A percentile compares a stretch with the other conserved stretches of the same genome.
These are phyloP conservation scores for Sigmodon hispidus DNA, from an alignment of 2,113 vertebrate species.

Conservation along the genomic window DNA sequence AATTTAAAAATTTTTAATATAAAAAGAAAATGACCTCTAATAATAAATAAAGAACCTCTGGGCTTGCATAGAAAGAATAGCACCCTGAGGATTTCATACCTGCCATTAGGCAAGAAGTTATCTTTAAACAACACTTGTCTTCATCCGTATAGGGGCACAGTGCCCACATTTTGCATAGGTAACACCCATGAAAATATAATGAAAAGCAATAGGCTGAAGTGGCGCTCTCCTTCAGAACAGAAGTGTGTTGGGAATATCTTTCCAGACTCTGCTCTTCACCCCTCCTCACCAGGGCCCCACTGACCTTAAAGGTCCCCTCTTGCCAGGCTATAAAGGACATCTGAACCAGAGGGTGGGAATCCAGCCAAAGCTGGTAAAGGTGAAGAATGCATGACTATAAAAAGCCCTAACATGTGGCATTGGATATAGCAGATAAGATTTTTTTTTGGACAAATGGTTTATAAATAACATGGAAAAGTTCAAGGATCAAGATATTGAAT, in stretches of 20 bases:
- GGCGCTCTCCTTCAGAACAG: not conserved
- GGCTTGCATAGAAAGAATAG: not conserved
- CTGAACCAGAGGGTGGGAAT: constrained; percentile 53
- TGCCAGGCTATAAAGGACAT: constrained; percentile 49
- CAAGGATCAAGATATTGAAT: constrained; percentile 22
- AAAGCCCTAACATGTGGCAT: constrained; percentile 67
- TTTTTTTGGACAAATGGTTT: constrained; percentile 63
- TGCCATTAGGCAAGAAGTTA: not conserved
- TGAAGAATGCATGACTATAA: constrained; percentile 78
- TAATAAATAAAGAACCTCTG: not conserved
- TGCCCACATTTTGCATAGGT: not conserved
- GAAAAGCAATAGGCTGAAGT: not conserved
- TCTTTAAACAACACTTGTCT: not conserved
- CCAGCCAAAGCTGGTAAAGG: constrained; percentile 74
- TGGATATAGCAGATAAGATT: constrained; percentile 50
- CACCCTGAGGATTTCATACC: fast-evolving
- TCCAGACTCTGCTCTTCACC: not conserved
- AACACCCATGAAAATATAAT: not conserved
- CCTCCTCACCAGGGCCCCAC: constrained; percentile 19
- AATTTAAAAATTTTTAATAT: not conserved
- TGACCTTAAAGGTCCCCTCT: constrained; percentile 67
- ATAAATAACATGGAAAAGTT: constrained; percentile 65
- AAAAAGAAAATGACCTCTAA: not conserved
- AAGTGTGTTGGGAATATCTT: not conserved
- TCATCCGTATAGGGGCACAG: not conserved